Conservation (phyloP, 2,888 invertebrate genomes). For the Pycnomerus fuliginosus region DNA sequence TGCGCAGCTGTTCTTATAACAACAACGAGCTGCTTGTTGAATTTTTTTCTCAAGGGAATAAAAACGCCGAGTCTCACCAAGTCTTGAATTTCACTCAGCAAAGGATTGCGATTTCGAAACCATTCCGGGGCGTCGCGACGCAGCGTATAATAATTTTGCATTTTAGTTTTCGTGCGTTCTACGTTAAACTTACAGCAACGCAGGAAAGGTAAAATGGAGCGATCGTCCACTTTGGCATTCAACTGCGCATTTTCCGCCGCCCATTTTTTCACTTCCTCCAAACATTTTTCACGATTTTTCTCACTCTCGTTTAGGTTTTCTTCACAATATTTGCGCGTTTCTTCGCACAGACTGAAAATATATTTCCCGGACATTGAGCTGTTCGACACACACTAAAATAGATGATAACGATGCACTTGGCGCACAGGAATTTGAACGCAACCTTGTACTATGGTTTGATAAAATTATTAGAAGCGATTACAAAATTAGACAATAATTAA, state of each 20-base stretch:
- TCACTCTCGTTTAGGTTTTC: slow-evolving; percentile 45
- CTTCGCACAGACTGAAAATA: slow-evolving; percentile 29
- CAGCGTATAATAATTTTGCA: slow-evolving; percentile 61
- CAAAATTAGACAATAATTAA: too few species aligned
- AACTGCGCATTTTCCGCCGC: slow-evolving; percentile 50
- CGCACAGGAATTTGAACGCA: too few species aligned
- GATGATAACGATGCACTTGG: too few species aligned
- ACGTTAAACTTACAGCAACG: slow-evolving; percentile 63
- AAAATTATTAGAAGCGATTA: too few species aligned
- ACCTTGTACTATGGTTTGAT: too few species aligned
- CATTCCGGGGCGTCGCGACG: slow-evolving; percentile 59
- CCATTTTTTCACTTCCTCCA: slow-evolving; percentile 51
- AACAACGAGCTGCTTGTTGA: slow-evolving; percentile 58
- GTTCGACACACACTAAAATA: too few species aligned
- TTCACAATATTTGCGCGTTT: slow-evolving; percentile 34
- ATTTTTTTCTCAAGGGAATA: slow-evolving; percentile 55
- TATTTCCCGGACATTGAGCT: slow-evolving; percentile 22
- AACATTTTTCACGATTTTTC: slow-evolving; percentile 30
- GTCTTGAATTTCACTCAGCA: slow-evolving; percentile 58
- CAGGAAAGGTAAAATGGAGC: slow-evolving; percentile 59
- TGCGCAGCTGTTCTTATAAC: slow-evolving; percentile 62
- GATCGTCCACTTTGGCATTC: slow-evolving; percentile 53
- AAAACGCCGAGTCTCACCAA: slow-evolving; percentile 60
- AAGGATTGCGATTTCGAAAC: slow-evolving; percentile 62
- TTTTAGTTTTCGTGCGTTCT: slow-evolving; percentile 59